Base-by-base conservation (phyloP, 1,140 invertebrate species). In the Aphidius gifuensis region DNA sequence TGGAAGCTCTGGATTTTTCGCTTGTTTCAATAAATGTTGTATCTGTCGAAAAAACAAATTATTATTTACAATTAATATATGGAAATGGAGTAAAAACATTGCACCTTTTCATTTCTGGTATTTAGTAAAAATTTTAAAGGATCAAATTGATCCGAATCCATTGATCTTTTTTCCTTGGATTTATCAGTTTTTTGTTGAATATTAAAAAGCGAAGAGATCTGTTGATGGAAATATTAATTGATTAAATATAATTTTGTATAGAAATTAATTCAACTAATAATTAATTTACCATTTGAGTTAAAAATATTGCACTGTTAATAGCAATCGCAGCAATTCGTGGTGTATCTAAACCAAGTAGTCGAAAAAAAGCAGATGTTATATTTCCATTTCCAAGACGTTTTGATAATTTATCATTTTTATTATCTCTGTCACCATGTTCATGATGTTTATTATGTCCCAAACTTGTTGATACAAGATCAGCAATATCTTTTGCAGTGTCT, bases 271-370 rank as follows among this genome's bases (percentile, higher is more conserved):
- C 1, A 8, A 58, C 39, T 6, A 55, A 61, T 9, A 53, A 23
- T 56, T 58, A 58, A 79, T 80, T 82, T 80, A 92, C 91, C 85
- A 92, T 83, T 81, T 93, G 90, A 4, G 90, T 90, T n/a, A 93
- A 80, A 75, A 92, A 91, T 60, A 93, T 87, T 6, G 92, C 81
- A 9, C 87, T 88, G 74, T 93, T 93, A 2, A 93, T 78, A 2
- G 90, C 89, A 49, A 93, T 86, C 0, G 91, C 90, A 39, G 88
- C 87, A 21, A 92, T 81, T 77, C 90, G 90, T 38, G 83, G 85
- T 0, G 86, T 83, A 71, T 92, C 88, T 49, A 93, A 82, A 16
- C 89, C 90, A 48, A 93, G 78, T 42, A 93, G 80, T 40, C 85
- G 82, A 51, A 93, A 83, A 70, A 93, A 84, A 9, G 84, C 84